Evolutionary conservation across 2,113 vertebrate species (phyloP), one percentile per base, ranked within the genome.

Genomic region (Rhizomys pruinosus): DNA sequence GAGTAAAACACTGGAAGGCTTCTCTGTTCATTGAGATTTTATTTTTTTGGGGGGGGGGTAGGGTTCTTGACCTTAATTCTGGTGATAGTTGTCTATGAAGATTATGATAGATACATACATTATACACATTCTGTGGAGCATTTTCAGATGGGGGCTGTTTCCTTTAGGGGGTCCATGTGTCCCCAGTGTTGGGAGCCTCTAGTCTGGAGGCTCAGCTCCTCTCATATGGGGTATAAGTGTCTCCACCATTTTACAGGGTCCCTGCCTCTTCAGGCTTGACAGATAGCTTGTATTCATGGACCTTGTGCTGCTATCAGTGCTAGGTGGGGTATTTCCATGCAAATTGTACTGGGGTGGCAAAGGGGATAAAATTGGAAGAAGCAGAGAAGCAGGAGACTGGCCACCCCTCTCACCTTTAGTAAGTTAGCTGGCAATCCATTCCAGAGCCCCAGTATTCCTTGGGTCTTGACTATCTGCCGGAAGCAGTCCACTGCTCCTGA

Each of bases 401-500:
- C 4, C 15, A 66, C 37, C 73, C 68, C 84, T 91, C 66, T 96
- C 97, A 99, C 99, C 99, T 99, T 99, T 74, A 99, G 97, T 84
- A 99, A 98, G 96, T 99, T 99, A 95, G 99, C 99, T 55, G 99
- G 98, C 68, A 99, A 97, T 85, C 99, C 99, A 5, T 97, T 99
- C 99, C 99, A 99, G 69, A 99, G 98, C 1, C 99, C 99, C 7
- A 99, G 97, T 37, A 99, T 63, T 19, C 99, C 99, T 87, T 99
- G 99, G 95, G 97, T 97, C 97, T 98, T 99, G 74, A 99, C 97
- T 20, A 98, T 98, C 96, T 99, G 99, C 32, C 96, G 97, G 97
- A 99, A 99, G 96, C 99, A 99, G 97, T 99, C 99, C 0, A 97
- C 57, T 97, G 98, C 98, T 81, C 99, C 99, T 66, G 93, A 98